A percentile compares a stretch with the other conserved stretches of the same genome.
These are phyloP conservation scores for Lathamus discolor DNA, from an alignment of 2,113 vertebrate genomes.

Conservation along the genomic window DNA sequence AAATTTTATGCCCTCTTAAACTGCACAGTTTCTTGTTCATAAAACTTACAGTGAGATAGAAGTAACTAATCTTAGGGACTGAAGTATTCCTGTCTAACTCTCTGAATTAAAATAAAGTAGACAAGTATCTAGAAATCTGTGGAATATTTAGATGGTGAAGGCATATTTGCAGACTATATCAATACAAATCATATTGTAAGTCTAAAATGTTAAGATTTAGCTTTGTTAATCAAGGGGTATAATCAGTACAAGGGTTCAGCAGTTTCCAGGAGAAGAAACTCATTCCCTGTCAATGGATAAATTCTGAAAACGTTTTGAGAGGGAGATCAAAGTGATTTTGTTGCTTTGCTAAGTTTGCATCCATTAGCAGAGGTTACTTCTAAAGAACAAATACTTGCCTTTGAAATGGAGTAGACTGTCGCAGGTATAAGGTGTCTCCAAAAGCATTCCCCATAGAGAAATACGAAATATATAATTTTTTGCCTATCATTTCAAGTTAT, in stretches of 20 bases:
- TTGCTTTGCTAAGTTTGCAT: neutral
- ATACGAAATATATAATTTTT: neutral
- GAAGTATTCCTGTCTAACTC: neutral
- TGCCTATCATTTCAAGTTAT: neutral
- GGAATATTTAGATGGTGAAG: neutral
- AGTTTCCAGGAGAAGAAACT: neutral
- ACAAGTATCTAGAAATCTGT: neutral
- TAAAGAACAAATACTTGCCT: neutral
- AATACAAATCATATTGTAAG: neutral
- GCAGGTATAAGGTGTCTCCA: conserved; percentile 4
- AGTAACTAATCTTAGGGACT: neutral
- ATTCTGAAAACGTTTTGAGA: conserved; percentile 1
- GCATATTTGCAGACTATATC: neutral
- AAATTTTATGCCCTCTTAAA: neutral
- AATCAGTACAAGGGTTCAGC: neutral
- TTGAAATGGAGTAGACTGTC: conserved; percentile 13
- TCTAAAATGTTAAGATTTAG: neutral
- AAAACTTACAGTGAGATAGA: neutral
- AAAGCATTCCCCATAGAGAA: neutral
- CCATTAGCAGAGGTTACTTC: neutral
- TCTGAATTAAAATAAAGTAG: neutral
- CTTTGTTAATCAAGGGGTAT: neutral
- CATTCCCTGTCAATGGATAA: neutral
- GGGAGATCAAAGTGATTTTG: conserved; percentile 15
- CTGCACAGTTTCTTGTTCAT: neutral